Percentiles rank a stretch among this genome's conserved stretches.
These are phyloP conservation scores for Thunnus thynnus DNA, from an alignment of 2,113 vertebrate species.

Conservation along the genomic window DNA sequence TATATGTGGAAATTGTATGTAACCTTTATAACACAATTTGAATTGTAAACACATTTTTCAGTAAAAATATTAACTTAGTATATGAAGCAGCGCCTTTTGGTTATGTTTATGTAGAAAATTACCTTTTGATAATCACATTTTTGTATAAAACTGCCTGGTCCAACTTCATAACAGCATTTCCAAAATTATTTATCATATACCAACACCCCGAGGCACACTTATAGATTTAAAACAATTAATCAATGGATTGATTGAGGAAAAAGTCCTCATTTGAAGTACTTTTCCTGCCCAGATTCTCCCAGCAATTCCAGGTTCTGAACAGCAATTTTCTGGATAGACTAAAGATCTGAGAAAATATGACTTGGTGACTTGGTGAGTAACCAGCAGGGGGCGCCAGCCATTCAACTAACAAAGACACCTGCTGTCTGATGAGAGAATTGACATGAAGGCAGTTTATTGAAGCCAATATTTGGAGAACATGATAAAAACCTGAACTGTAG, in stretches of 20 bases:
- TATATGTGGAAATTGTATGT: not conserved
- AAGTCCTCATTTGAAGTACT: not conserved
- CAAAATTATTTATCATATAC: not conserved
- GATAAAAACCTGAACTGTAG: not conserved
- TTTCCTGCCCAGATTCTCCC: not conserved
- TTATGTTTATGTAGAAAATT: not conserved
- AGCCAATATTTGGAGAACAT: not conserved
- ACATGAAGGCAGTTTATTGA: not conserved
- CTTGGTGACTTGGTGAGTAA: not conserved
- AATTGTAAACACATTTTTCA: not conserved
- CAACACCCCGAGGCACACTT: not conserved
- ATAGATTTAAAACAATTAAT: not conserved
- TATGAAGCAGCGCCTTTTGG: not conserved
- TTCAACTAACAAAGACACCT: not conserved
- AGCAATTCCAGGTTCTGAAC: not conserved
- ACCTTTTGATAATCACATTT: not conserved
- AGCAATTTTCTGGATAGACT: not conserved
- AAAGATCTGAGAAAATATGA: not conserved
- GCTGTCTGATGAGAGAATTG: not conserved
- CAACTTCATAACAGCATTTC: not conserved
- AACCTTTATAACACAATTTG: not conserved
- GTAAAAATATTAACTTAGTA: not conserved
- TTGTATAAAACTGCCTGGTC: not conserved
- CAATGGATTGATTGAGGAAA: not conserved
- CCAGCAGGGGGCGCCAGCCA: conserved; percentile 54